Base-by-base conservation (phyloP, 2,888 invertebrate species). In the Gari tellinella region DNA sequence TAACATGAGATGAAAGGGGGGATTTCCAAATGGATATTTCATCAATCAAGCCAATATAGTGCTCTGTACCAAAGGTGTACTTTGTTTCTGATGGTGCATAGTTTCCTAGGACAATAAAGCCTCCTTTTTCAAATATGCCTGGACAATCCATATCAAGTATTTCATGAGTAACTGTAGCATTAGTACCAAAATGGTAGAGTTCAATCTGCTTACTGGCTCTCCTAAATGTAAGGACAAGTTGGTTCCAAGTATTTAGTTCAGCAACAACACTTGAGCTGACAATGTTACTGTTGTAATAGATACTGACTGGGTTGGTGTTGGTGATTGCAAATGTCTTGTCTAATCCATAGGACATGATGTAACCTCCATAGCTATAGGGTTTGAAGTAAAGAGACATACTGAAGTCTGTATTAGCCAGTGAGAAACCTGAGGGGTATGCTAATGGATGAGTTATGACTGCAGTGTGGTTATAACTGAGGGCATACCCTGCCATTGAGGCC, bases 321-420 rank as follows among this genome's bases (percentile, higher is more conserved):
- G 72, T 62, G 21, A 87, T 61, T 10, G 84, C 68, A 51, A 87
- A 84, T 14, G 83, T 84, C 25, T 62, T 61, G 37, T 69, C 68
- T 58, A 73, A 82, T 21, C 82, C 80, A 64, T 82, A 84, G 10
- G 85, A 80, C 15, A 84, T 49, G 10, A 87, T 52, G 15, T 79
- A 76, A 2, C 86, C 87, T 19, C 80, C 82, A 45, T 65, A 56
- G 10, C 38, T 52, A n/a, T 38, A 31, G 19, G 87, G 86, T 48
- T 84, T 86, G 60, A 84, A 82, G 51, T 86, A 82, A 8, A 86
- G 46, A 25, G 83, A 84, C 14, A 87, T 25, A 58, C 84, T 82
- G 46, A 84, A 82, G 40, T 80, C 78, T 5, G 55, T 60, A 26
- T 61, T 64, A 21, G 64, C 66, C 5, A 73, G 21, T 7, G 48